phyloP scores from a whole-genome alignment of 64 coral and sea anemone species.

The Astreopora myriophthalma region DNA sequence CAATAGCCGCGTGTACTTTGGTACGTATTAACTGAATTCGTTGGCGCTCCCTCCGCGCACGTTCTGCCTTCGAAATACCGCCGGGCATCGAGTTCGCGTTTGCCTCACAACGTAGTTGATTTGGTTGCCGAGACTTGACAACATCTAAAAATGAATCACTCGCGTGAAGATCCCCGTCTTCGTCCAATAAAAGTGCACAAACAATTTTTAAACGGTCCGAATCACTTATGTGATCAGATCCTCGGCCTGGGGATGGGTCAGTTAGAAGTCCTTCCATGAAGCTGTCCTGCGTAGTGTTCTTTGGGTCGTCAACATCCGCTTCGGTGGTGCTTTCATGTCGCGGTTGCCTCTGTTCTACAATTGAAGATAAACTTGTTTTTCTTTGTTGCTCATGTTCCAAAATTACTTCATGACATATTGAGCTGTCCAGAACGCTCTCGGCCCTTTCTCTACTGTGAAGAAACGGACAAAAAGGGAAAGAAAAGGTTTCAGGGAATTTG shows the following conservation, averaged over 20 bases:
- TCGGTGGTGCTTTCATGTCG: not conserved
- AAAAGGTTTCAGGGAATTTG: too few relatives aligned
- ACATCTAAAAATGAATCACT: not conserved
- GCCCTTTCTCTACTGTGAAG: not conserved
- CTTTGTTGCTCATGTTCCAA: not conserved
- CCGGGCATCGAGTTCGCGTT: not conserved
- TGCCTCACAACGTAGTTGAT: not conserved
- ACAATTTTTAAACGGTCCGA: not conserved
- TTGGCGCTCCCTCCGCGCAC: conserved; percentile 53
- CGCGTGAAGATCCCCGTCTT: not conserved
- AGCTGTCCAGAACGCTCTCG: not conserved
- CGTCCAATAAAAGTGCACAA: conserved; percentile 20
- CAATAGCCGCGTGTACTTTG: conserved; percentile 51
- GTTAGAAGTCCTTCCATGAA: not conserved
- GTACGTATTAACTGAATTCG: conserved; percentile 46
- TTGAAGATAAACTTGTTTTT: not conserved
- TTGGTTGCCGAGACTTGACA: not conserved
- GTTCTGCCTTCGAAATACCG: conserved; percentile 27
- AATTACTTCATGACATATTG: not conserved
- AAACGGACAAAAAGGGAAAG: not conserved
- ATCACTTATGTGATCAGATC: not conserved
- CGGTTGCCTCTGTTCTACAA: not conserved
- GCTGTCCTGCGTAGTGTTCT: not conserved
- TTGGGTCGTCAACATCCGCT: not conserved
- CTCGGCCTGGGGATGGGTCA: not conserved